Percentiles rank a stretch among this genome's conserved stretches.
These are phyloP conservation scores for Acanthis flammea DNA, from an alignment of 2,797 vertebrate genomes.

Conservation along the genomic window DNA sequence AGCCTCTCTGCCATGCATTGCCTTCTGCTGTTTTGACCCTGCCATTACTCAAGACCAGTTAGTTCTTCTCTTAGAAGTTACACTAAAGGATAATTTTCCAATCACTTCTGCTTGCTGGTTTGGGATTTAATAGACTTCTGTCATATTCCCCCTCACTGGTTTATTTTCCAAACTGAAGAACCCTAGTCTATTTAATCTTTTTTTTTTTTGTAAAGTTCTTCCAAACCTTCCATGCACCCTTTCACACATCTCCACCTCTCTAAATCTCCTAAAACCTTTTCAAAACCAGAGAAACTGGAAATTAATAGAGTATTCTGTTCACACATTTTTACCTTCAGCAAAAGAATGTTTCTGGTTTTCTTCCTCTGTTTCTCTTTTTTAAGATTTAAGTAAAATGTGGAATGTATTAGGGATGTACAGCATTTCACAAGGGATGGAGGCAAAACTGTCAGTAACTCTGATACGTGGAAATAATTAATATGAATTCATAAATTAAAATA, in stretches of 20 bases:
- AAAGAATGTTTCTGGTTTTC: background rate
- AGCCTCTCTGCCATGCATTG: fast-evolving
- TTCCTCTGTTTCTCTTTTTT: background rate
- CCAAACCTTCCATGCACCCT: background rate
- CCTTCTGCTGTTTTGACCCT: background rate
- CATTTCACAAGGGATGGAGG: background rate
- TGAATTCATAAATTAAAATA: background rate
- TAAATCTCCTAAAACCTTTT: background rate
- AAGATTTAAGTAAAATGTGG: background rate
- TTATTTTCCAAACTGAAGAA: background rate
- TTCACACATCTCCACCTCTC: background rate
- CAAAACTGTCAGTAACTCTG: background rate
- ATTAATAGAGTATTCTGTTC: background rate
- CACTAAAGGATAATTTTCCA: background rate
- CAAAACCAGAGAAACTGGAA: background rate
- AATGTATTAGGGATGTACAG: background rate
- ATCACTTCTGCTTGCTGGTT: background rate
- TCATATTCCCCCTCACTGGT: background rate
- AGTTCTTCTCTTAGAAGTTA: background rate
- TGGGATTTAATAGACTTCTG: background rate
- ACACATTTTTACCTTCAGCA: background rate
- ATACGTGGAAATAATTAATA: background rate
- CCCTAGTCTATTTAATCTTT: background rate
- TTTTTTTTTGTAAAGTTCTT: background rate
- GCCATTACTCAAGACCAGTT: background rate